These are phyloP conservation scores for Mormoops blainvillei DNA, from an alignment of 2,113 vertebrate species.

Conservation along the genomic window DNA sequence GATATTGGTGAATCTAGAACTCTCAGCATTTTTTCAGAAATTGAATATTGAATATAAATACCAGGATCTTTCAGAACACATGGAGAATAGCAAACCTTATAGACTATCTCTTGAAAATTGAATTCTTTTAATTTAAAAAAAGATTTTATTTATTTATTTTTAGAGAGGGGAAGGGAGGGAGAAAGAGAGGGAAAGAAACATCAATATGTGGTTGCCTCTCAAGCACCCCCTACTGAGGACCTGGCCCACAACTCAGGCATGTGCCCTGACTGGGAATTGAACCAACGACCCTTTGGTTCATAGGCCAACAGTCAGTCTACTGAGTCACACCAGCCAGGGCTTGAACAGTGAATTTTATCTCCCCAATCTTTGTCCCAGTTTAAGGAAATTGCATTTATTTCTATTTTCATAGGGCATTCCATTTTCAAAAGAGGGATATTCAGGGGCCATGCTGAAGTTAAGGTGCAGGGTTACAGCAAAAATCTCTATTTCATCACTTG, in stretches of 20 bases:
- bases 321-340: no score
- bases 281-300: no score
- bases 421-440: slow-evolving; percentile 3
- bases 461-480: not conserved
- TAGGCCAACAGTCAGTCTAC: no score
- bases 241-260: no score
- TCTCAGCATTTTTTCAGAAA: slow-evolving; percentile 24
- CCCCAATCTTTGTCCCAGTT: slow-evolving; percentile 27
- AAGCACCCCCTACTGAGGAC: no score
- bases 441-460: not conserved
- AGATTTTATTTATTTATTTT: no score
- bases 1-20: slow-evolving; percentile 13
- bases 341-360: slow-evolving; percentile 43
- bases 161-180: no score
- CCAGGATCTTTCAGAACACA: slow-evolving; percentile 30
- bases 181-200: no score
- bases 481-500: not conserved
- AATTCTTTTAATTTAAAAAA: no score
- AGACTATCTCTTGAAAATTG: not conserved
- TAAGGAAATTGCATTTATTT: slow-evolving; percentile 28
- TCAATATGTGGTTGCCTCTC: no score
- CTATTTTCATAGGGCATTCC: not conserved
- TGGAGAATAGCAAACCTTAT: slow-evolving; percentile 1
- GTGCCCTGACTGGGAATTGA: no score
- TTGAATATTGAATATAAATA: slow-evolving; percentile 50